These are phyloP conservation scores for Hyles euphorbiae DNA, from an alignment of 1,140 invertebrate genomes.

Conservation along the genomic window DNA sequence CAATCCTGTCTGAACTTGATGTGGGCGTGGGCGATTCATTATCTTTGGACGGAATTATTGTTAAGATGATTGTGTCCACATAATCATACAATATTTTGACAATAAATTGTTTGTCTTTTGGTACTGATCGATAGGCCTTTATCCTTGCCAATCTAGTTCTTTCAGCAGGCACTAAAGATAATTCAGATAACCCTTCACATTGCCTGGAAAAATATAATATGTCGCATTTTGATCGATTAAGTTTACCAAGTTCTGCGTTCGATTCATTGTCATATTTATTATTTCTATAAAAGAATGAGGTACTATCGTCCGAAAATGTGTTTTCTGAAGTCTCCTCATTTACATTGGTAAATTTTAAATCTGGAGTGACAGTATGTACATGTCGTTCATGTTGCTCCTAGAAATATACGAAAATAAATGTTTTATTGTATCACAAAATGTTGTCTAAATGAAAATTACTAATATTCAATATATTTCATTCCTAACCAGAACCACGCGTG, in stretches of 20 bases:
- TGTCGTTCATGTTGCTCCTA: slow-evolving; percentile 45
- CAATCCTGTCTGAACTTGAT: not conserved
- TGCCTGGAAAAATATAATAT: slow-evolving; percentile 22
- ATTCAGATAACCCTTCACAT: slow-evolving; percentile 19
- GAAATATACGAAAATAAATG: not conserved
- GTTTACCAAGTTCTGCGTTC: not conserved
- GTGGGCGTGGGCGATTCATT: not conserved
- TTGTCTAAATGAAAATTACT: too few relatives aligned
- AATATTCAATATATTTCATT: too few relatives aligned
- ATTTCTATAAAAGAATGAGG: slow-evolving; percentile 4
- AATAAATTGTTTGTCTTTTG: slow-evolving; percentile 37
- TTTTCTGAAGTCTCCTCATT: slow-evolving; percentile 1
- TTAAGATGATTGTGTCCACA: slow-evolving; percentile 22
- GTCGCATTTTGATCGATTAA: slow-evolving; percentile 18
- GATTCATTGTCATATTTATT: not conserved
- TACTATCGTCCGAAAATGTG: not conserved
- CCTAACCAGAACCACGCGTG: too few relatives aligned
- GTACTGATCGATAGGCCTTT: slow-evolving; percentile 14
- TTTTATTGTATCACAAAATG: too few relatives aligned
- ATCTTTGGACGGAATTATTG: slow-evolving; percentile 1
- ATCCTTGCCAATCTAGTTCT: slow-evolving; percentile 23
- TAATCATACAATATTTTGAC: slow-evolving; percentile 37
- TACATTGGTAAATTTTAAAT: slow-evolving; percentile 19
- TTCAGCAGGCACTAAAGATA: slow-evolving; percentile 38
- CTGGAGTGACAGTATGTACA: slow-evolving; percentile 40